Conservation (phyloP, 2,113 vertebrate genomes). For the Lathamus discolor region DNA sequence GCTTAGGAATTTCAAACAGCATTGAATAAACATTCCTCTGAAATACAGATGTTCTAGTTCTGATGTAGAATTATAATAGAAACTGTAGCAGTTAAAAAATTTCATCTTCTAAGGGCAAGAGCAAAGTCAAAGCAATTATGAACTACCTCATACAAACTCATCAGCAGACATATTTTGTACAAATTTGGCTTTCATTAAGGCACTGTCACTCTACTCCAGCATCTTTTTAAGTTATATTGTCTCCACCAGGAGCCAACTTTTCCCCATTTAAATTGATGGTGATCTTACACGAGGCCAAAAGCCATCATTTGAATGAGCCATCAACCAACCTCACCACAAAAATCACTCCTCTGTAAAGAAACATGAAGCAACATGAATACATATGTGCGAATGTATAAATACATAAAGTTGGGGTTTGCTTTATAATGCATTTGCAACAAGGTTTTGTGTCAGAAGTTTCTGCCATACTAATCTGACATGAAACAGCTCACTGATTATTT, state of each 20-base stretch:
- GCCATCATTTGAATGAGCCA: background rate
- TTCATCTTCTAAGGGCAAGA: background rate
- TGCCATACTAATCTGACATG: background rate
- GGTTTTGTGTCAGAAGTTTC: background rate
- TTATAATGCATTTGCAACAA: background rate
- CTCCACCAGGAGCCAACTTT: background rate
- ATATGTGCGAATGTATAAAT: fast-evolving
- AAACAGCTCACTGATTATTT: background rate
- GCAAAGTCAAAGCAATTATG: background rate
- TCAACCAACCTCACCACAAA: background rate
- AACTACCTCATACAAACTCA: background rate
- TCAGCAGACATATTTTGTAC: background rate
- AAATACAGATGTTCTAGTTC: background rate
- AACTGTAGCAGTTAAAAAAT: background rate
- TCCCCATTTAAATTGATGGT: background rate
- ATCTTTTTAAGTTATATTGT: background rate
- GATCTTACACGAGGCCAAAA: background rate
- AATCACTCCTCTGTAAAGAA: background rate
- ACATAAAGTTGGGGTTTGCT: background rate
- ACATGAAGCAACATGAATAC: background rate
- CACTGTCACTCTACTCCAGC: background rate
- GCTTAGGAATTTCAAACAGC: background rate
- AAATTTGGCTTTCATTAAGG: background rate
- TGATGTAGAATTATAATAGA: background rate
- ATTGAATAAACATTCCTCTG: background rate